Percentiles rank a stretch among this genome's conserved stretches.
Conservation (phyloP, 2,113 vertebrate species). For the Charadrius vociferus region DNA sequence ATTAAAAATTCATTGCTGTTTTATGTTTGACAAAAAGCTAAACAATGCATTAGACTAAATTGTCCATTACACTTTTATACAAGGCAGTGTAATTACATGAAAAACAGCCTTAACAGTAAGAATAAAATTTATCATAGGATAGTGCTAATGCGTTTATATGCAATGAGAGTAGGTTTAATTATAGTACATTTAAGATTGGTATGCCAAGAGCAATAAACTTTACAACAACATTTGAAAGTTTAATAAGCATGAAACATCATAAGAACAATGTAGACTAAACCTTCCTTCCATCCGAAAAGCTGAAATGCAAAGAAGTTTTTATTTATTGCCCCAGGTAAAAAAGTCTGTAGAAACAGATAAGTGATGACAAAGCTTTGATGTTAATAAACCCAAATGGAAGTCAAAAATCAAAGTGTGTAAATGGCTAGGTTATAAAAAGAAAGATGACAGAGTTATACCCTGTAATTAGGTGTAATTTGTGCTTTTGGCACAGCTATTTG, state of each 20-base stretch:
- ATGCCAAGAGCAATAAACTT: conserved; percentile 69
- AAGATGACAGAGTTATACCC: conserved; percentile 79
- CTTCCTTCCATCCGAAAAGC: conserved; percentile 64
- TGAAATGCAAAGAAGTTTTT: conserved; percentile 75
- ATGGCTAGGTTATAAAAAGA: conserved; percentile 77
- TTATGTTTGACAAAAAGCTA: conserved; percentile 35
- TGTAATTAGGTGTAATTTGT: conserved; percentile 83
- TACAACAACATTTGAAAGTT: conserved; percentile 61
- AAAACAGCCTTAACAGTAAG: conserved; percentile 52
- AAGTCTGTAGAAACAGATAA: conserved; percentile 77
- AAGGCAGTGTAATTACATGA: conserved; percentile 22
- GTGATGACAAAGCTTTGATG: conserved; percentile 84
- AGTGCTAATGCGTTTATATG: conserved; percentile 48
- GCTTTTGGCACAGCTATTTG: conserved; percentile 79
- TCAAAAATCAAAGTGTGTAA: conserved; percentile 83
- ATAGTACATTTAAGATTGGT: conserved; percentile 54
- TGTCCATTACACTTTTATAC: conserved; percentile 36
- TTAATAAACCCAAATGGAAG: conserved; percentile 85
- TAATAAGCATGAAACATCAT: conserved; percentile 69
- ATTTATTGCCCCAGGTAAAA: conserved; percentile 76
- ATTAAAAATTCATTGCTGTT: conserved; percentile 37
- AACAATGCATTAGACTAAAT: conserved; percentile 54
- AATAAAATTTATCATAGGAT: conserved; percentile 45
- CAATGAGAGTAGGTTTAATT: conserved; percentile 62
- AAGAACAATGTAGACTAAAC: conserved; percentile 68